Evolutionary conservation across 1,140 invertebrate species (phyloP).

Genomic region (Pomacea maculata): DNA sequence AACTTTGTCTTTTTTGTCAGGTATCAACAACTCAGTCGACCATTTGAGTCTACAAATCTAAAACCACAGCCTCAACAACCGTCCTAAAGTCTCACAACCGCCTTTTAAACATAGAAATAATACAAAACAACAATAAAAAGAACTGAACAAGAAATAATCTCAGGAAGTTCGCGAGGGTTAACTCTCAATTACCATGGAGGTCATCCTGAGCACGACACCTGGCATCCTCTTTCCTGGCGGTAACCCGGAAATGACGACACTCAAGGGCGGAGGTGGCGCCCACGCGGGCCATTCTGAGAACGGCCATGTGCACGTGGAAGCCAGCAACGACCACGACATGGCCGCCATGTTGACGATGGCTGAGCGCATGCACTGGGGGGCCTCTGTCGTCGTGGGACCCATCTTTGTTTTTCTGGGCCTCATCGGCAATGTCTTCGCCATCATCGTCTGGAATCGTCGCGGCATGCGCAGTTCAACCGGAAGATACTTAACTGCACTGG

Average conservation of each 20-base stretch:
- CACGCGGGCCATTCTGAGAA: neutral
- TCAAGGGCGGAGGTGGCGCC: neutral
- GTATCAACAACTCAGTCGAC: too few relatives aligned
- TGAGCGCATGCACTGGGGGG: slow-evolving; percentile 42
- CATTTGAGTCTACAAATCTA: too few relatives aligned
- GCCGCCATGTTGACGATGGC: slow-evolving; percentile 35
- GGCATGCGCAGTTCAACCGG: slow-evolving; percentile 47
- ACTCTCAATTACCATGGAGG: neutral
- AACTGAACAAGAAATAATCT: neutral
- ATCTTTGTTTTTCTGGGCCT: slow-evolving; percentile 48
- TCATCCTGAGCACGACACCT: slow-evolving; percentile 4
- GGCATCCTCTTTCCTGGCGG: neutral
- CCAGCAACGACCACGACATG: slow-evolving; percentile 20
- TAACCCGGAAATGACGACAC: neutral
- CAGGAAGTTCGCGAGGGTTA: neutral
- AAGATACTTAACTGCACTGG: slow-evolving; percentile 45
- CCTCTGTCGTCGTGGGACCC: slow-evolving; percentile 42
- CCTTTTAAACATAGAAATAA: neutral
- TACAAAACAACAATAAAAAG: neutral
- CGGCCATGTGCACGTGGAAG: slow-evolving; percentile 10
- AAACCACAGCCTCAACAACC: too few relatives aligned
- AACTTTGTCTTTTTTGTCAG: too few relatives aligned
- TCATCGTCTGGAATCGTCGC: slow-evolving; percentile 42
- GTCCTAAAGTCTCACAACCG: neutral
- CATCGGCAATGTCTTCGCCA: slow-evolving; percentile 46